Evolutionary conservation across 2,113 vertebrate genomes (phyloP), one percentile per base, ranked within the genome.

Genomic region (Austrofundulus limnaeus): DNA sequence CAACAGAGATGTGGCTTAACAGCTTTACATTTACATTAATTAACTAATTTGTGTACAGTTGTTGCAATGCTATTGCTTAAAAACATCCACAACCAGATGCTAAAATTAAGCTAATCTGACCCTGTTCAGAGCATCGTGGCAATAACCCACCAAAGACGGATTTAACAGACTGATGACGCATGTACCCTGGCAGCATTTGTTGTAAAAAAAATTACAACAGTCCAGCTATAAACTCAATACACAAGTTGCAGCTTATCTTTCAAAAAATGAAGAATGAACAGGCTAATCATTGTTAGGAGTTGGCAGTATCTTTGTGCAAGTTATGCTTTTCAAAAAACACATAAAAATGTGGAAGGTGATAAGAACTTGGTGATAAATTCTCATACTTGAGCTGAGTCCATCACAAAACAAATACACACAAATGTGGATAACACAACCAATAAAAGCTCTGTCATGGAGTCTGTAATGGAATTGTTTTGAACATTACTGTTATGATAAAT

Each of bases 91-190:
- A 48, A n/a, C 50, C 41, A 65, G 46, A 61, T 53, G 61, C 31
- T 50, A 53, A 76, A 52, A 43, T 31, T 2, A 13, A 72, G 59
- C 61, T 66, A 86, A 78, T 77, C 66, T 65, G n/a, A 48, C n/a
- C n/a, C 31, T 55, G 47, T 25, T 23, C 56, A 57, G 39, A 56
- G 28, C 50, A 38, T 10, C 42, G 42, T 0, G 23, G 53, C 52
- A 56, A 56, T 51, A 52, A 67, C 59, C 65, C 19, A 65, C 23
- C 46, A 75, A 72, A 61, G 8, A 64, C 23, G 68, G 66, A 12
- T 81, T 84, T 61, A 66, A 46, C 66, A 46, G 72, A 24, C 57
- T 48, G 63, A 64, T 54, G 76, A 78, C 11, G 21, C 49, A 80
- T 64, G 61, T 61, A 46, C 65, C 64, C 51, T 51, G 42, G 52